These are phyloP conservation scores for Craseonycteris thonglongyai DNA, from an alignment of 2,113 vertebrate genomes.

Conservation along the genomic window DNA sequence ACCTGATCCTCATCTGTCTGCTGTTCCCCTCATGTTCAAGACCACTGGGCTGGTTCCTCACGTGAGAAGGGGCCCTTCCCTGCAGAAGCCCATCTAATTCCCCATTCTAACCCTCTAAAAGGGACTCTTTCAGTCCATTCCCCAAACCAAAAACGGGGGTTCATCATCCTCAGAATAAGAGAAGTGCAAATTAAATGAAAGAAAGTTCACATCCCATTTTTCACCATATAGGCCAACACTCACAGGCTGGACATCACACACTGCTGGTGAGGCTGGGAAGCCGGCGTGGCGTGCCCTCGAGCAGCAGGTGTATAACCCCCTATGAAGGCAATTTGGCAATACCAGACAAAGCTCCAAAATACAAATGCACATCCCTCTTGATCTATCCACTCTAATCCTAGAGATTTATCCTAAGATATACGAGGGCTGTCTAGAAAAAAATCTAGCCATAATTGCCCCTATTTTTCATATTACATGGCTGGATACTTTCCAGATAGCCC, in stretches of 20 bases:
- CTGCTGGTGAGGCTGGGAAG: background rate
- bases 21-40: rapidly evolving
- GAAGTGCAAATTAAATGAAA: background rate
- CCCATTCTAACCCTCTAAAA: rapidly evolving
- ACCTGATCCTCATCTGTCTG: rapidly evolving
- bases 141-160: background rate
- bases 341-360: background rate
- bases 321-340: background rate
- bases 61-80: background rate
- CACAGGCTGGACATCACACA: background rate
- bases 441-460: too few species aligned
- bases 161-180: background rate
- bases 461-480: too few species aligned
- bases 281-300: rapidly evolving
- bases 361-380: background rate
- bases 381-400: too few species aligned
- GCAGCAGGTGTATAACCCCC: background rate
- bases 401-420: background rate
- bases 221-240: background rate
- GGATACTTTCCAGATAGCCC: too few species aligned
- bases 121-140: background rate
- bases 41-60: rapidly evolving
- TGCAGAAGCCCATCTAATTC: rapidly evolving
- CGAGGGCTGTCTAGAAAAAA: too few species aligned
- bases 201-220: rapidly evolving